These are phyloP conservation scores for Microplitis mediator DNA, from an alignment of 1,140 invertebrate species.

Conservation along the genomic window DNA sequence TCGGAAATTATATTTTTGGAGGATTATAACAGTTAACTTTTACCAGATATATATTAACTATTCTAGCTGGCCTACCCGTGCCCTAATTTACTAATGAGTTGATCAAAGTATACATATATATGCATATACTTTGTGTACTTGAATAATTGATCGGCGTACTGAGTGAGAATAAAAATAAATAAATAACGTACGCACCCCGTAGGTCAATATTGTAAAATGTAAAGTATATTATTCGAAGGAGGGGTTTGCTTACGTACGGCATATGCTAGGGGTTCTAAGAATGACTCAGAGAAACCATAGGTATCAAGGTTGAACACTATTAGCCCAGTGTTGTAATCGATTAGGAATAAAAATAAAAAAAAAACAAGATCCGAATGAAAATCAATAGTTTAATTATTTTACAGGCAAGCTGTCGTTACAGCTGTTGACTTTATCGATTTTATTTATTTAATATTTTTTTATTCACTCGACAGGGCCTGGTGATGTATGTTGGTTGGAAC, in stretches of 20 bases:
- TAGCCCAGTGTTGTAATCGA: not conserved
- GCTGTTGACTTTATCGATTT: not conserved
- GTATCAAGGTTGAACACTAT: not conserved
- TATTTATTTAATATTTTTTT: constrained; percentile 12
- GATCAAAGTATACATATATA: no score
- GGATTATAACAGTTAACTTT: no score
- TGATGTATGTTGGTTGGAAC: constrained; percentile 37
- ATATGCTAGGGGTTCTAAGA: constrained; percentile 25
- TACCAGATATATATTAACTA: no score
- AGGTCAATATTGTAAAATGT: not conserved
- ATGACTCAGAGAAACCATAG: constrained; percentile 33
- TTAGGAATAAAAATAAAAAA: not conserved
- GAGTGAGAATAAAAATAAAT: constrained; percentile 5
- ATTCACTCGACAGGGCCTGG: constrained; percentile 35
- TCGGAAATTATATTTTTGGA: no score
- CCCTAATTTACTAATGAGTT: no score
- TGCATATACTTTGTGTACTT: no score
- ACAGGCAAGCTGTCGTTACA: not conserved
- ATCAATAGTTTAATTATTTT: not conserved
- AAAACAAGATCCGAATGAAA: constrained; percentile 3
- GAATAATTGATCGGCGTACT: not conserved
- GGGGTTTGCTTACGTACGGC: constrained; percentile 10
- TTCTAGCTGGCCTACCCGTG: no score
- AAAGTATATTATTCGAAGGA: not conserved
- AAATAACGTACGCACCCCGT: constrained; percentile 3